Base-by-base conservation (phyloP, 1,140 invertebrate species). In the Hyphantria cunea region DNA sequence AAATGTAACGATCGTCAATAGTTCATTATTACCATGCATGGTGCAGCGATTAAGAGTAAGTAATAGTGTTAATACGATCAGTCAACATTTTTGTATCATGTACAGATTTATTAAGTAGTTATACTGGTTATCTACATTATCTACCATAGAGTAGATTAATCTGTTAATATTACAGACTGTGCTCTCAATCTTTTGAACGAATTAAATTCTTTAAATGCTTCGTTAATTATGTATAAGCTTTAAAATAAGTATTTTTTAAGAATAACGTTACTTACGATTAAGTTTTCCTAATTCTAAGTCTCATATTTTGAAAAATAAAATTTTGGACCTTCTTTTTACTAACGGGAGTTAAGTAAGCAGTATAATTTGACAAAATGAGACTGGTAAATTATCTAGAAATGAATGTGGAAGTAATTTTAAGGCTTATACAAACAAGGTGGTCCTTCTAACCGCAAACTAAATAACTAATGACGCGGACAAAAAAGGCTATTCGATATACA, bases 21-120 rank as follows among this genome's bases (percentile, higher is more conserved):
- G 74, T 72, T 64, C 44, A 64, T 76, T 63, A 74, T 75, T 78
- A 70, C 63, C 63, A 62, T 78, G 69, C 64, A 67, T 70, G 17
- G 68, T 66, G 54, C 41, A 58, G 59, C 74, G 64, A 77, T 76
- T 71, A 74, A 68, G 65, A 64, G 59, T 60, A 68, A 48, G 48
- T 63, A 66, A 66, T 72, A 64, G 42, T 53, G 66, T 68, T 78
- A 80, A 80, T 74, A 12, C 52, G 37, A 32, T 33, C 9, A 64
- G 42, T 45, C 25, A 72, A 72, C 52, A 64, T 48, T 13, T 25
- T 32, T 10, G 51, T 34, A 42, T 58, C 32, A 49, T 39, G 17
- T 32, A 49, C 10, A 39, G 45, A 58, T 49, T 55, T 41, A 58
- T 58, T 49, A 39, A 58, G 55, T 58, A 58, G 55, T 58, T 41